Base-by-base conservation (phyloP, 2,113 vertebrate genomes). In the Columbina picui region DNA sequence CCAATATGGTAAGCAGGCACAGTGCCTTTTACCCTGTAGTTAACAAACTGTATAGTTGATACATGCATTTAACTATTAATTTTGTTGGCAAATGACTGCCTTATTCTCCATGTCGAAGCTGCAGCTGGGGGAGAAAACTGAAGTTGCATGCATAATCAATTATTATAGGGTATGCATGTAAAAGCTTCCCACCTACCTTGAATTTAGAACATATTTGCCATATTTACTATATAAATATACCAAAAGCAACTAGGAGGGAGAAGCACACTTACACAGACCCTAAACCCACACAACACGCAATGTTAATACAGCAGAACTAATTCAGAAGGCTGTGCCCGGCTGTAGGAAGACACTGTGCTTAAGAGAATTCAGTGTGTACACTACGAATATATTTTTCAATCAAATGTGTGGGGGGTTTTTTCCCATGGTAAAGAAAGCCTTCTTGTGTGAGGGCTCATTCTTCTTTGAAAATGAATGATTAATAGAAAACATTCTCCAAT, bases 121-220 rank as follows among this genome's bases (percentile, higher is more conserved):
- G 61, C 78, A 96, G 78, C 30, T 78, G 90, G 43, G 60, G 3
- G 1, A 93, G 52, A 60, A 87, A 90, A 75, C 21, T 60, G 25
- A 61, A 92, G 32, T 39, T 77, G 67, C 75, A 83, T 91, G 39
- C 38, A 92, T 94, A 96, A 95, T 80, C 81, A 94, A 5, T 87
- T 32, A 96, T 90, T 50, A 87, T 8, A 80, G 27, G 17, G 56
- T 84, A 85, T 84, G n/a, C 27, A 71, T 56, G 68, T 64, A 80
- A 93, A 91, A 89, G 69, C 65, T 93, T 82, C 49, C 74, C 71
- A 96, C 39, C 83, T 38, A 95, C 53, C 52, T 30, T 39, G 69
- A 87, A 75, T 84, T 91, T 82, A 87, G 84, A 57, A 95, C 94
- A 89, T 70, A 85, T 91, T 95, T 96, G 67, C 52, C 82, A 12